These are phyloP conservation scores for Pyxicephalus adspersus DNA, from an alignment of 2,113 vertebrate species.

Conservation along the genomic window DNA sequence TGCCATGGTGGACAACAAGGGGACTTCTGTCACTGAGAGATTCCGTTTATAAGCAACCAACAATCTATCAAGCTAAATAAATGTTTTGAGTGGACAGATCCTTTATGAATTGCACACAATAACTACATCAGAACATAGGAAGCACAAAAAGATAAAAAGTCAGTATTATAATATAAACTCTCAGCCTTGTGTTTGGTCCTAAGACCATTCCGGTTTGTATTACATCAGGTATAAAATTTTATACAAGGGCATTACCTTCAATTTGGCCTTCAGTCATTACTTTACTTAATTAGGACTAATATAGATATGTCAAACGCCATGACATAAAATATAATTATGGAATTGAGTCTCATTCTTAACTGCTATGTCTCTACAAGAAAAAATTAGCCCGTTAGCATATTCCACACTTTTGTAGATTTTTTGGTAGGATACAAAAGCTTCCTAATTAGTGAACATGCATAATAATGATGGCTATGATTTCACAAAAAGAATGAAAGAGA, in stretches of 20 bases:
- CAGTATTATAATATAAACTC: not conserved
- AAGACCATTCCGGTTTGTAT: not conserved
- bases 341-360: not conserved
- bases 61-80: too few species aligned
- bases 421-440: constrained; percentile 32
- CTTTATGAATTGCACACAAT: too few species aligned
- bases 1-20: too few species aligned
- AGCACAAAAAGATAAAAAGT: not conserved
- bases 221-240: constrained; percentile 41
- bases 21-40: too few species aligned
- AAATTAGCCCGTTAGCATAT: constrained; percentile 6
- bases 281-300: constrained; percentile 32
- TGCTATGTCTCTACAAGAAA: not conserved
- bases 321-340: constrained; percentile 19
- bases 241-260: constrained; percentile 14
- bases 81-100: too few species aligned
- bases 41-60: too few species aligned
- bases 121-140: not conserved
- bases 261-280: constrained; percentile 37
- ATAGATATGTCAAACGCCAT: constrained; percentile 28
- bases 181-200: not conserved
- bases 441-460: constrained; percentile 43
- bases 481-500: constrained; percentile 33
- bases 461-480: constrained; percentile 34
- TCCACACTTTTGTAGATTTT: constrained; percentile 11